phyloP scores from a whole-genome alignment of 2,888 invertebrate species.

The Amphiduros pacificus region DNA sequence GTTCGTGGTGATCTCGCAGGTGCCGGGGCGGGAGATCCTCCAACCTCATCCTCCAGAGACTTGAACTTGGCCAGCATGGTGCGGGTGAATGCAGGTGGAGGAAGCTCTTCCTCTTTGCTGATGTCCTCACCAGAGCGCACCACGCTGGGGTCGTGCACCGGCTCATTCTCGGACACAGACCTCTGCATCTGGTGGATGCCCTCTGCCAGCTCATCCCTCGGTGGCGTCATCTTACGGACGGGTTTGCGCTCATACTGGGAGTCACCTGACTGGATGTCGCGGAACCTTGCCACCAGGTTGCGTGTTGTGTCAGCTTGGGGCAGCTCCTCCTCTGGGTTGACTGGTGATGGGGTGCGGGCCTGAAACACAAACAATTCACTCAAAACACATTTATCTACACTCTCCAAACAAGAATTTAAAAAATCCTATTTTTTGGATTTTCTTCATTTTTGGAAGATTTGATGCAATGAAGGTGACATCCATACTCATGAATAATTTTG shows the following conservation, averaged over 20 bases:
- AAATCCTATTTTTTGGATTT: no score
- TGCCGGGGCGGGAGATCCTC: not conserved
- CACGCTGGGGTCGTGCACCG: not conserved
- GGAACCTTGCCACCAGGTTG: conserved; percentile 28
- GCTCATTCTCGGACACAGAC: not conserved
- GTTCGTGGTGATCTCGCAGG: not conserved
- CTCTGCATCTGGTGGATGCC: not conserved
- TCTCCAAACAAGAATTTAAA: no score
- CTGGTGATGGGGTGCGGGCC: no score
- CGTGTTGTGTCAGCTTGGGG: conserved; percentile 26
- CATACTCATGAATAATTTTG: no score
- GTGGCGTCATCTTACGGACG: conserved; percentile 19
- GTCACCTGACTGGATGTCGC: conserved; percentile 4
- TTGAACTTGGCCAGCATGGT: conserved; percentile 20
- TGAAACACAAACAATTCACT: no score
- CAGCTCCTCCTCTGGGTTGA: conserved; percentile 25
- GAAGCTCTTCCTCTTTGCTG: conserved; percentile 13
- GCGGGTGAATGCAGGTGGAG: conserved; percentile 9
- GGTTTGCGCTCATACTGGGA: conserved; percentile 1
- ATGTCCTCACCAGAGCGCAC: conserved; percentile 7
- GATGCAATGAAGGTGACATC: no score
- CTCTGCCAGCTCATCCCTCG: conserved; percentile 8
- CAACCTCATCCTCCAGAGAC: conserved; percentile 25
- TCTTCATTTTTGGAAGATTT: no score
- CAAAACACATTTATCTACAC: no score